phyloP scores from a whole-genome alignment of 1,140 invertebrate species.

The Subanguina moxae region DNA sequence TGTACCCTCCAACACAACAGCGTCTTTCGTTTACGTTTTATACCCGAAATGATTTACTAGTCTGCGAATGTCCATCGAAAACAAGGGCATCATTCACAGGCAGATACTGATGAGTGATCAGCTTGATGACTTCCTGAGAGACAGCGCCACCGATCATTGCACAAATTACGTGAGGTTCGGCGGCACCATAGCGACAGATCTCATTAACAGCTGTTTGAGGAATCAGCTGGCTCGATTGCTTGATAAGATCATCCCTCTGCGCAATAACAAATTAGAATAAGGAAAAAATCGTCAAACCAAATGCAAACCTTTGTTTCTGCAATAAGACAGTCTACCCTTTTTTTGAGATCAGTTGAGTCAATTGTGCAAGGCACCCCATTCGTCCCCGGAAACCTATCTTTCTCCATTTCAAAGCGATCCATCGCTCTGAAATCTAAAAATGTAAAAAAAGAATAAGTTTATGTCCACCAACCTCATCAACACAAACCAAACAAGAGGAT shows the following conservation, averaged over 20 bases:
- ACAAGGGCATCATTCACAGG: slow-evolving; percentile 91
- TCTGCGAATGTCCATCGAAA: slow-evolving; percentile 77
- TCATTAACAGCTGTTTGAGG: slow-evolving; percentile 33
- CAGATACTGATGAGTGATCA: slow-evolving; percentile 92
- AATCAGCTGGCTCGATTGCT: slow-evolving; percentile 18
- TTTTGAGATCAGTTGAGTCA: slow-evolving; percentile 8
- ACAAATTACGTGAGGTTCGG: slow-evolving; percentile 89
- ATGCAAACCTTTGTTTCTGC: slow-evolving; percentile 14
- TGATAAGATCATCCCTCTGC: slow-evolving; percentile 28
- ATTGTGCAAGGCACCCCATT: slow-evolving; percentile 1
- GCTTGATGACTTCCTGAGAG: slow-evolving; percentile 92
- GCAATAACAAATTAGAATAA: neutral
- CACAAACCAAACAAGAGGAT: neutral
- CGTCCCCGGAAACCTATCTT: slow-evolving; percentile 6
- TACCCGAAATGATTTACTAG: slow-evolving; percentile 64
- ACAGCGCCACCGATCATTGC: slow-evolving; percentile 85
- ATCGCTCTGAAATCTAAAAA: neutral
- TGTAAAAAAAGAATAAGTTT: too few relatives aligned
- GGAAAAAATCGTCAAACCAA: neutral
- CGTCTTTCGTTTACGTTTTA: too few relatives aligned
- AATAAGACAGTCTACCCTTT: slow-evolving; percentile 5
- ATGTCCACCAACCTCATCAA: neutral
- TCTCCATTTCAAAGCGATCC: slow-evolving; percentile 10
- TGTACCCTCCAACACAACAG: too few relatives aligned
- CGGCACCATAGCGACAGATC: slow-evolving; percentile 74